Evolutionary conservation across 2,888 invertebrate species (phyloP).

Genomic region (Oscheius sp.): DNA sequence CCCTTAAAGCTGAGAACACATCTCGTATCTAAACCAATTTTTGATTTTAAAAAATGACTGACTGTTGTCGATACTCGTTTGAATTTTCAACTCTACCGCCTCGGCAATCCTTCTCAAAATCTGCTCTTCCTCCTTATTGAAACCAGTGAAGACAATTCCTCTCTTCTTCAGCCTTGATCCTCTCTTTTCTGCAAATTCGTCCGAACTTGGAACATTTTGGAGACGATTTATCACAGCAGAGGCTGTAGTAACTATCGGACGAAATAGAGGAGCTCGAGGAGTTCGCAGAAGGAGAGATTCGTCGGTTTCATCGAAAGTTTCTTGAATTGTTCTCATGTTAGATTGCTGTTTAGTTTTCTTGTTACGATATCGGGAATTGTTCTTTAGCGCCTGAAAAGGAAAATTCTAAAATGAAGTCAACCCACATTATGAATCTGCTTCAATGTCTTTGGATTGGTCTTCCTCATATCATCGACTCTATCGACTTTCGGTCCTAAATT

Average conservation of each 20-base stretch:
- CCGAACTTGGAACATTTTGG: slow-evolving; percentile 24
- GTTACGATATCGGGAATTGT: slow-evolving; percentile 5
- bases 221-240: slow-evolving; percentile 16
- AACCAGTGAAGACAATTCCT: slow-evolving; percentile 41
- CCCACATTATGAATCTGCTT: slow-evolving; percentile 28
- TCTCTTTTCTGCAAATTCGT: slow-evolving; percentile 12
- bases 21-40: slow-evolving; percentile 25
- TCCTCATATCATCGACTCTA: slow-evolving; percentile 32
- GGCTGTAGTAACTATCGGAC: slow-evolving; percentile 17
- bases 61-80: slow-evolving; percentile 23
- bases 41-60: background rate
- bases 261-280: background rate
- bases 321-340: background rate
- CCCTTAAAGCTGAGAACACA: slow-evolving; percentile 43
- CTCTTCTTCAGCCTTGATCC: slow-evolving; percentile 5
- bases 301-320: background rate
- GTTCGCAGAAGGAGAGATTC: background rate
- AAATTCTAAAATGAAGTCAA: background rate
- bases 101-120: slow-evolving; percentile 28
- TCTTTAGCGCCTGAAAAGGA: slow-evolving; percentile 6
- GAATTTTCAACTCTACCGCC: slow-evolving; percentile 23
- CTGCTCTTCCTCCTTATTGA: slow-evolving; percentile 32
- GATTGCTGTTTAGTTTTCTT: background rate
- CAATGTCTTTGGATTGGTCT: slow-evolving; percentile 29
- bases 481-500: background rate